These are phyloP conservation scores for Drosophila lacicola DNA, from an alignment of 2,888 invertebrate species.

Conservation along the genomic window DNA sequence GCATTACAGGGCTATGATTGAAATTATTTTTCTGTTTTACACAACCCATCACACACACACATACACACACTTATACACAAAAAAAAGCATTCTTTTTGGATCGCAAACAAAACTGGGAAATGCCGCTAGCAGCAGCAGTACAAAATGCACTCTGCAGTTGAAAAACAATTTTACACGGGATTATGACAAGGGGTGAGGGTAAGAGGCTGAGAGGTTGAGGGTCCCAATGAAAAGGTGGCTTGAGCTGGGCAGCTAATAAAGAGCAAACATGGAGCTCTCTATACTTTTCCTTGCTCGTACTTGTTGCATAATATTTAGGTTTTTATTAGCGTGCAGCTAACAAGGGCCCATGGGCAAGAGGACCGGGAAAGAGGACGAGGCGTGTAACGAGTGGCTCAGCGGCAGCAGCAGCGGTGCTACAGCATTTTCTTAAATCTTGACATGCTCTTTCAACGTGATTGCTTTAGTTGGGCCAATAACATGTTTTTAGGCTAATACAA, in stretches of 20 bases:
- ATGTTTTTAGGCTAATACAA: constrained; percentile 68
- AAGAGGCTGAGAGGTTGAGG: background rate
- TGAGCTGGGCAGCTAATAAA: constrained; percentile 70
- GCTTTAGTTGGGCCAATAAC: constrained; percentile 61
- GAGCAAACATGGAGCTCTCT: constrained; percentile 59
- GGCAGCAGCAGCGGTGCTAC: constrained; percentile 8
- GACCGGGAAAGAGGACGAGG: too few relatives aligned
- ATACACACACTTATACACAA: constrained; percentile 9
- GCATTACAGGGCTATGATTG: constrained; percentile 71
- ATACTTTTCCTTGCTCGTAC: constrained; percentile 64
- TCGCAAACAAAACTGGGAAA: constrained; percentile 44
- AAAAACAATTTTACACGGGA: constrained; percentile 73
- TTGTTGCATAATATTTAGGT: constrained; percentile 78
- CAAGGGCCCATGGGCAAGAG: constrained; percentile 23
- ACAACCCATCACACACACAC: constrained; percentile 18
- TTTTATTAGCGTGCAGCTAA: constrained; percentile 65
- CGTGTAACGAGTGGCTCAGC: background rate
- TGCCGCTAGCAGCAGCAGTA: constrained; percentile 32
- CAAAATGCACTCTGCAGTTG: constrained; percentile 62
- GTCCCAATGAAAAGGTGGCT: constrained; percentile 41
- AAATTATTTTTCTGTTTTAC: constrained; percentile 71
- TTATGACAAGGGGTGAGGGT: constrained; percentile 41
- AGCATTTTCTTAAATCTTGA: constrained; percentile 52
- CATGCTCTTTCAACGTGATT: constrained; percentile 70
- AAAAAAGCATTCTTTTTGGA: constrained; percentile 18